Evolutionary conservation across 2,888 invertebrate genomes (phyloP).

Genomic region (Laothoe populi): DNA sequence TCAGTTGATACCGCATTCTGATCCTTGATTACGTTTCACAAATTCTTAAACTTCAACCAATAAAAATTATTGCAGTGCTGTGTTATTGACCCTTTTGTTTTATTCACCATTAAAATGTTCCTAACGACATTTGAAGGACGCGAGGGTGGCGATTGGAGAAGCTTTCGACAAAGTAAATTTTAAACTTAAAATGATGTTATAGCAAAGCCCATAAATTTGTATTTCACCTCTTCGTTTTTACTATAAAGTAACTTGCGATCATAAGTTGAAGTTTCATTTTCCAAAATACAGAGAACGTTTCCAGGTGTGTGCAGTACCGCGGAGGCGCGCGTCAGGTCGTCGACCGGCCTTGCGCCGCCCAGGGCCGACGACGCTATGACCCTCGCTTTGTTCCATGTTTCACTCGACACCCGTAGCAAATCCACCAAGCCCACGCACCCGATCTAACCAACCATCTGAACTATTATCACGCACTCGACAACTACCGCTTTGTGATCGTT

Average conservation of each 20-base stretch:
- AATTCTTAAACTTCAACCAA: not conserved
- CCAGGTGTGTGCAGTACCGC: slow-evolving; percentile 50
- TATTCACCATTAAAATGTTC: slow-evolving; percentile 11
- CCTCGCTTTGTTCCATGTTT: slow-evolving; percentile 71
- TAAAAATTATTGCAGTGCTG: not conserved
- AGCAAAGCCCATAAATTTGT: slow-evolving; percentile 1
- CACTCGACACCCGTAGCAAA: slow-evolving; percentile 49
- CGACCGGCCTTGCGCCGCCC: slow-evolving; percentile 82
- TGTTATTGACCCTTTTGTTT: slow-evolving; percentile 4
- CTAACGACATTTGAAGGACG: slow-evolving; percentile 14
- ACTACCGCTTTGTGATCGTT: not conserved
- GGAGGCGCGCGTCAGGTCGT: slow-evolving; percentile 68
- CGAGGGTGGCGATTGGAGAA: not conserved
- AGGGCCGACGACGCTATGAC: slow-evolving; percentile 68
- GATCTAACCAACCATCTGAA: slow-evolving; percentile 36
- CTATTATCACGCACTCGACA: slow-evolving; percentile 34
- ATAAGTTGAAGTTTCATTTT: slow-evolving; percentile 7
- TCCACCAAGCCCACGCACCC: slow-evolving; percentile 51
- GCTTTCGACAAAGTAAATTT: not conserved
- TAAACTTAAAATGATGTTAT: not conserved
- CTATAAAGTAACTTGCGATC: not conserved
- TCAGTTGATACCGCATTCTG: not conserved
- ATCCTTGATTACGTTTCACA: not conserved
- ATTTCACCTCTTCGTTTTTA: not conserved
- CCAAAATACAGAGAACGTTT: slow-evolving; percentile 14